phyloP scores from a whole-genome alignment of 2,113 vertebrate genomes.

The Oostethus manadensis region DNA sequence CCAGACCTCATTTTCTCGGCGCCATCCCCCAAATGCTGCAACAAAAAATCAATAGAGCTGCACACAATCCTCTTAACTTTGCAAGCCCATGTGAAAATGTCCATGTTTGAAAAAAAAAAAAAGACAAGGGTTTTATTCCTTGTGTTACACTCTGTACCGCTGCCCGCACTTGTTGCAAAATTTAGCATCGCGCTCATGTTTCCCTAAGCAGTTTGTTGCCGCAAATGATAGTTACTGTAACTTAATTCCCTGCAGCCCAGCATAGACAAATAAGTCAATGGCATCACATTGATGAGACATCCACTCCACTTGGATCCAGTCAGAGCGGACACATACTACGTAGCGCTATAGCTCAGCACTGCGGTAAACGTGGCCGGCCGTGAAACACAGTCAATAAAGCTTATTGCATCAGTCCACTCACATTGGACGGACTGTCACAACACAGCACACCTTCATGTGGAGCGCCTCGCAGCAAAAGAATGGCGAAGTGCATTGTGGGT shows the following conservation, averaged over 20 bases:
- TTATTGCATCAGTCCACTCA: constrained; percentile 51
- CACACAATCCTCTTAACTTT: constrained; percentile 61
- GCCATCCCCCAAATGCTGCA: constrained; percentile 65
- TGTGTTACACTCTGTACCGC: not conserved
- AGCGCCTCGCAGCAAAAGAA: not conserved
- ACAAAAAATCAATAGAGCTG: constrained; percentile 71
- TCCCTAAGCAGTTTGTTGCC: constrained; percentile 60
- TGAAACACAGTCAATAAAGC: constrained; percentile 64
- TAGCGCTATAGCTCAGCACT: constrained; percentile 52
- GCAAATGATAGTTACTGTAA: constrained; percentile 84
- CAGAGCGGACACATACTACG: constrained; percentile 70
- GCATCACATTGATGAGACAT: constrained; percentile 84
- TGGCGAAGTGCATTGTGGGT: constrained; percentile 4
- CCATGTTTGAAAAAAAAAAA: constrained; percentile 36
- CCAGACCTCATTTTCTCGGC: constrained; percentile 74
- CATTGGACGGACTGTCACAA: constrained; percentile 44
- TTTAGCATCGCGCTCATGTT: constrained; percentile 5
- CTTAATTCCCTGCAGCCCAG: constrained; percentile 88
- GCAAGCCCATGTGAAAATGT: constrained; percentile 54
- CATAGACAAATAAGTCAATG: constrained; percentile 93
- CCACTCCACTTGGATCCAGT: constrained; percentile 73
- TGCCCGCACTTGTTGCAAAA: constrained; percentile 28
- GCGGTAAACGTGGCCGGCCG: constrained; percentile 48
- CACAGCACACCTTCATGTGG: constrained; percentile 1
- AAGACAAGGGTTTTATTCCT: constrained; percentile 28